Base-by-base conservation (phyloP, 2,797 vertebrate genomes). In the Anableps anableps region DNA sequence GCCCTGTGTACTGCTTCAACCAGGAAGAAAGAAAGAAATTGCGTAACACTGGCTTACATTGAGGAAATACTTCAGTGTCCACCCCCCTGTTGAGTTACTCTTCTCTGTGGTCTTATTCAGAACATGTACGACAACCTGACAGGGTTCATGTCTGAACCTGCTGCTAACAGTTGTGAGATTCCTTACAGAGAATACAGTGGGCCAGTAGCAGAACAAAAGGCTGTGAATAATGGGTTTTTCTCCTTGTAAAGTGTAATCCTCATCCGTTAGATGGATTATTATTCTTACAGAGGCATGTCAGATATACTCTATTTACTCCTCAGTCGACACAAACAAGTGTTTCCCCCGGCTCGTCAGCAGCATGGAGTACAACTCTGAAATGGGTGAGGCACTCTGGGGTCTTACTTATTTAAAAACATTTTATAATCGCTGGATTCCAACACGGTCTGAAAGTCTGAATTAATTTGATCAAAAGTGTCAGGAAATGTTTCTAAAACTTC, bases 91-190 rank as follows among this genome's bases (percentile, higher is more conserved):
- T n/a, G 26, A 60, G 21, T 36, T 70, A 11, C 78, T 79, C 19
- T 80, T 9, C 75, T 31, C 31, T 64, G 14, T 47, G 47, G 72
- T 78, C 43, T 4, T 64, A 48, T 19, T 79, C 53, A 81, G 58
- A 80, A 76, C 1, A 21, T 70, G 55, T n/a, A 73, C 6, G 34
- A 76, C 75, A 66, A 29, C 13, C 6, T 74, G 83, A 86, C 26
- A 34, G 64, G 10, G 50, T 79, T 93, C 93, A 19, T 83, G 94
- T 88, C 85, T 48, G 73, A 80, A 90, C 93, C 74, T 92, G 94
- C 84, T 14, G 74, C 74, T 60, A 83, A 74, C 29, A 17, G 45
- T 75, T 79, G 58, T 75, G 77, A 81, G 87, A 92, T 88, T 92
- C 86, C 79, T 91, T 74, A 13, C 72, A 8, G 36, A 48, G 60